Evolutionary conservation across 2,797 vertebrate species (phyloP).

Genomic region (Falco naumanni): DNA sequence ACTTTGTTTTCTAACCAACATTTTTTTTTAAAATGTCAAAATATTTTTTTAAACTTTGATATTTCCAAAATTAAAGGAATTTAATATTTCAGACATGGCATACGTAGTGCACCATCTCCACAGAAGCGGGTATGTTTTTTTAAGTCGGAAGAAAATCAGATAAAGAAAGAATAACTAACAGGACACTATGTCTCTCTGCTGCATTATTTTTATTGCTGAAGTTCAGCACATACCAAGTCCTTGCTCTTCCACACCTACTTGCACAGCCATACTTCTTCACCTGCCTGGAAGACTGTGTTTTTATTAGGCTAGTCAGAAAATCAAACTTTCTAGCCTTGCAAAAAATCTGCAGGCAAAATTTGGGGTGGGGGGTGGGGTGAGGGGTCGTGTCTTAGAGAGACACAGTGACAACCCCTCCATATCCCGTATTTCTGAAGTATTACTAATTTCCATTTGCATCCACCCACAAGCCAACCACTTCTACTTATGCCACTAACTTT

Average conservation of each 20-base stretch:
- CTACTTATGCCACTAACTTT: neutral
- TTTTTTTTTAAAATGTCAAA: neutral
- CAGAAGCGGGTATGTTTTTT: neutral
- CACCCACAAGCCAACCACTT: neutral
- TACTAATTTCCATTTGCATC: neutral
- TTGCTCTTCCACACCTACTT: neutral
- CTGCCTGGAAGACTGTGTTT: neutral
- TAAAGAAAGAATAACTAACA: neutral
- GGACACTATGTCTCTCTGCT: neutral
- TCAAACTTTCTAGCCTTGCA: neutral
- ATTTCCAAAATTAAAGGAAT: neutral
- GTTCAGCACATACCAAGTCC: neutral
- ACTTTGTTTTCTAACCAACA: neutral
- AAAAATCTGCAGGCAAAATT: neutral
- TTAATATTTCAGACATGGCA: neutral
- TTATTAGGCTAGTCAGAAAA: neutral
- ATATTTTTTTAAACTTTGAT: neutral
- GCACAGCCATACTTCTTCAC: neutral
- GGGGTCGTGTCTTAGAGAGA: neutral
- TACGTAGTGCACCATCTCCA: neutral
- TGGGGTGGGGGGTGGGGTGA: too few species aligned
- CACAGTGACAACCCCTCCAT: neutral
- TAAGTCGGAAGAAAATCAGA: slow-evolving; percentile 1
- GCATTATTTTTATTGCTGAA: neutral
- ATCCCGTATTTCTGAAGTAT: neutral